These are phyloP conservation scores for Corydoras sp. DNA, from an alignment of 2,113 vertebrate species.

Conservation along the genomic window DNA sequence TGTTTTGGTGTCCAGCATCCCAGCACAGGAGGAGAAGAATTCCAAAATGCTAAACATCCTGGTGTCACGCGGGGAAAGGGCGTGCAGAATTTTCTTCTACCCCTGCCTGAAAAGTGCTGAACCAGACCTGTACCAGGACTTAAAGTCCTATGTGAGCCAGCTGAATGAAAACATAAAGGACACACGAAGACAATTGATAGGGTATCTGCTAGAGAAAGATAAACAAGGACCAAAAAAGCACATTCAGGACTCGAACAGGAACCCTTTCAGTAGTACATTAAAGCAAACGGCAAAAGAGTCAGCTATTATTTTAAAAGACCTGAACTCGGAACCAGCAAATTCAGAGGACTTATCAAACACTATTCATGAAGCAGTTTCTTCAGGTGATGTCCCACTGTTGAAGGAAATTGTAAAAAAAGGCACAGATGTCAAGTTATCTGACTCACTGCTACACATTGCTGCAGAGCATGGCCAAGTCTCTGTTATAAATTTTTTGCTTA, in stretches of 20 bases:
- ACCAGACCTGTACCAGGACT: conserved; percentile 65
- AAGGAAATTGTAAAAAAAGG: conserved; percentile 48
- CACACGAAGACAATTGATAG: conserved; percentile 68
- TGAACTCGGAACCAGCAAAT: neutral
- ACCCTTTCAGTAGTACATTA: neutral
- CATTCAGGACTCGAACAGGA: neutral
- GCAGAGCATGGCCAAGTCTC: conserved; percentile 55
- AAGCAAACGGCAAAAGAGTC: conserved; percentile 25
- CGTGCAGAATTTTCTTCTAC: conserved; percentile 74
- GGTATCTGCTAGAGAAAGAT: conserved; percentile 73
- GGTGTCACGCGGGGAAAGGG: conserved; percentile 70
- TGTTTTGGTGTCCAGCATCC: conserved; percentile 61
- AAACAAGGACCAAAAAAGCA: conserved; percentile 41
- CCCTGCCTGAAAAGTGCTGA: conserved; percentile 74
- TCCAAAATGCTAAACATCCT: conserved; percentile 65
- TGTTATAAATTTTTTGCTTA: conserved; percentile 59
- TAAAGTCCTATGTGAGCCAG: conserved; percentile 59
- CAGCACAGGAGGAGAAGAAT: conserved; percentile 63
- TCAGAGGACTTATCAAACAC: conserved; percentile 25
- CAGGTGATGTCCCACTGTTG: conserved; percentile 51
- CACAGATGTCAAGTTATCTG: conserved; percentile 18
- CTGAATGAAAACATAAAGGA: conserved; percentile 63
- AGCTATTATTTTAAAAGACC: conserved; percentile 19
- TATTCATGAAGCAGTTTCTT: conserved; percentile 48
- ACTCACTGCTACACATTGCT: conserved; percentile 68